Evolutionary conservation across 2,113 vertebrate species (phyloP).

Genomic region (Oncorhynchus mykiss): DNA sequence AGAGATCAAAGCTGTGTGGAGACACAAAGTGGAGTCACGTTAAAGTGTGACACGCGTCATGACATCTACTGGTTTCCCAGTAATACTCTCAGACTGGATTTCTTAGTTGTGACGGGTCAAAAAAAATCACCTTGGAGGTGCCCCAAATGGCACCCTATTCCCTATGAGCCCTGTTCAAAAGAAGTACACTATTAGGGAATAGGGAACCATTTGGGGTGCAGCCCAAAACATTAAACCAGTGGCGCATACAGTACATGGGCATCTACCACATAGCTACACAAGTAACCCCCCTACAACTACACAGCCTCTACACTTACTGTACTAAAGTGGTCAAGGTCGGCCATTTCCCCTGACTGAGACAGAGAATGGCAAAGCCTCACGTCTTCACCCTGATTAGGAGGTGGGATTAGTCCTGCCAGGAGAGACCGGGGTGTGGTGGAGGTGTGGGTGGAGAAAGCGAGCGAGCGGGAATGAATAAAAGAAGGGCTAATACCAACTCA

Average conservation of each 20-base stretch:
- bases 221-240: neutral
- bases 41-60: neutral
- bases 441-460: conserved; percentile 62
- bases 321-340: neutral
- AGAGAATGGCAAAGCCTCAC: conserved; percentile 66
- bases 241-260: neutral
- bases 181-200: too few species aligned
- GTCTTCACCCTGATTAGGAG: conserved; percentile 63
- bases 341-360: conserved; percentile 22
- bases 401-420: conserved; percentile 67
- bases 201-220: too few species aligned
- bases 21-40: conserved; percentile 23
- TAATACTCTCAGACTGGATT: conserved; percentile 14
- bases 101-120: too few species aligned
- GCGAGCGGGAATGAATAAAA: conserved; percentile 59
- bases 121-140: too few species aligned
- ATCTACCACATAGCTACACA: neutral
- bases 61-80: conserved; percentile 37
- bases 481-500: conserved; percentile 44
- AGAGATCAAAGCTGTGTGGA: conserved; percentile 48
- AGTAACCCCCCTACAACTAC: too few species aligned
- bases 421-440: conserved; percentile 58
- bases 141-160: too few species aligned
- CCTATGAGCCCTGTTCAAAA: too few species aligned
- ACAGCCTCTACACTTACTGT: too few species aligned